These are phyloP conservation scores for Centropristis striata DNA, from an alignment of 2,113 vertebrate genomes.

Conservation along the genomic window DNA sequence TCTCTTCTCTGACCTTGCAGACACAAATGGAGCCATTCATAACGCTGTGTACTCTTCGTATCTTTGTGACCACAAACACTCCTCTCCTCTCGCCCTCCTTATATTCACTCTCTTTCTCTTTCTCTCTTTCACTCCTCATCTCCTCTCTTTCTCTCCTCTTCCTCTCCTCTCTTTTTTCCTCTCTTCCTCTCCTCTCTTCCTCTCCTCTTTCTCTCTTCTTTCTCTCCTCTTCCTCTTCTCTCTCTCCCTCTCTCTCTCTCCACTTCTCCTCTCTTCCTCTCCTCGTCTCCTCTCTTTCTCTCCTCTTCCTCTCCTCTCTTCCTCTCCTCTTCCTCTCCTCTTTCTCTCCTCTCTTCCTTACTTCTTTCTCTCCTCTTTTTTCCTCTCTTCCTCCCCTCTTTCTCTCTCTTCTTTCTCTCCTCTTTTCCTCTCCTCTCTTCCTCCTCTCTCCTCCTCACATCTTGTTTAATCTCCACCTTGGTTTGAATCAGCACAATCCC, in stretches of 20 bases:
- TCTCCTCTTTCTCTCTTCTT: background rate
- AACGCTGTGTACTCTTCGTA: background rate
- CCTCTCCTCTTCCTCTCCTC: no score
- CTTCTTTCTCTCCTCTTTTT: no score
- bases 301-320: no score
- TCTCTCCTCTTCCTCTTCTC: background rate
- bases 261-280: no score
- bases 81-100: background rate
- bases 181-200: no score
- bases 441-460: background rate
- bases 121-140: background rate
- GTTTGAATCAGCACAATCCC: slow-evolving; percentile 28
- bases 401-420: no score
- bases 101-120: background rate
- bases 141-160: no score
- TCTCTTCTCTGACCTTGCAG: slow-evolving; percentile 11
- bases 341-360: no score
- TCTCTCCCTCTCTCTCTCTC: no score
- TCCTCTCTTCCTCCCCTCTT: no score
- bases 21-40: background rate
- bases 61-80: background rate
- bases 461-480: background rate
- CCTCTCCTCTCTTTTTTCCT: background rate
- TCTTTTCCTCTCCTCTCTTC: no score
- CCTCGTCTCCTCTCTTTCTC: no score